Base-by-base conservation (phyloP, 2,797 vertebrate genomes). In the Pangasius macronema region DNA sequence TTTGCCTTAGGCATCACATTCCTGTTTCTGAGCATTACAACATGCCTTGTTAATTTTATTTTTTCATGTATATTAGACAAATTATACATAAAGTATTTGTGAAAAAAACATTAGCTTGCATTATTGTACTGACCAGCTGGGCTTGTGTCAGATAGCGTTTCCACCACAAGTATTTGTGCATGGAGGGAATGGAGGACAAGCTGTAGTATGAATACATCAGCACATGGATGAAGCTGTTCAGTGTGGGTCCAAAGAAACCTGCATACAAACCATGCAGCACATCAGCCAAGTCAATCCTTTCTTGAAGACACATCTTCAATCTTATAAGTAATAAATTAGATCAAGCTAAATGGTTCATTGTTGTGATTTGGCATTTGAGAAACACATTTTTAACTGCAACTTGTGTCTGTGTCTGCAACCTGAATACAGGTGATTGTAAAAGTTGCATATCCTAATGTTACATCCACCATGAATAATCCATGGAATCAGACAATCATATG, bases 181-280 rank as follows among this genome's bases (percentile, higher is more conserved):
- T 96, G 0, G 96, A 96, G 6, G 96, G 97, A 90, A 97, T 95
- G 87, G 97, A 96, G 0, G 97, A 97, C 6, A 97, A 92, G 8
- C 97, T 96, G 0, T 97, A 97, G 76, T 97, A 97, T 33, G 96
- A 97, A 81, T 97, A 97, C 97, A 97, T 97, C 1, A 97, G 94
- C 79, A 97, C 95, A 0, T 97, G 97, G 91, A 97, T 97, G 90
- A 97, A 97, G 87, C 97, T 97, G 88, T 97, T 97, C 85, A 97
- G 92, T 11, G 94, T 96, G 27, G 97, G 97, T 82, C 97, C 97
- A 90, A 97, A 97, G 94, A 97, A 97, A 93, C 96, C 97, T 97
- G 42, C 0, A 89, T 88, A 86, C 89, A 93, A 57, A 88, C 16
- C 80, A 42, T 30, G 22, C n/a, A 49, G 14, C 59, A 84, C 18